These are phyloP conservation scores for Oreochromis niloticus DNA, from an alignment of 2,113 vertebrate species.

Conservation along the genomic window DNA sequence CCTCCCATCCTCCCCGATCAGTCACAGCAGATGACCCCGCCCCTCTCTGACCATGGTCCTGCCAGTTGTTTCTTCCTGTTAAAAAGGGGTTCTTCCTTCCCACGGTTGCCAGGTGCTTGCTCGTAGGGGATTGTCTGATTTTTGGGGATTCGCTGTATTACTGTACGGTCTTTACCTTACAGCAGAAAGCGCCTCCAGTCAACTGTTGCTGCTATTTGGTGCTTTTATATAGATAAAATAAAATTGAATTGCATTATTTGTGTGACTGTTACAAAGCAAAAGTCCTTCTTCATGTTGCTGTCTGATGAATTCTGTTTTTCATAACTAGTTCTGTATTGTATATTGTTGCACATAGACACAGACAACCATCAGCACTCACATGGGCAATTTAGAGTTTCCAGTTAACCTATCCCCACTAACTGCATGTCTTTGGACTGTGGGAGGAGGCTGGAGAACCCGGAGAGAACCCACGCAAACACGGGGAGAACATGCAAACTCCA, in stretches of 20 bases:
- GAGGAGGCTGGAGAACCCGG: background rate
- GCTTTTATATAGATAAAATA: background rate
- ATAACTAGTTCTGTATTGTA: background rate
- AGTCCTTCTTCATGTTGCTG: background rate
- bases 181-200: accelerated
- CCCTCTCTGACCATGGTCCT: background rate
- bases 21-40: accelerated
- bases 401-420: background rate
- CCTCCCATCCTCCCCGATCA: background rate
- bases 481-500: background rate
- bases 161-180: accelerated
- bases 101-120: background rate
- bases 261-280: background rate
- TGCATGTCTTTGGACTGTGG: background rate
- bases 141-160: background rate
- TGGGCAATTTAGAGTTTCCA: background rate
- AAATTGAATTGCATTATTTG: background rate
- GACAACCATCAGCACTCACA: background rate
- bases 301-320: background rate
- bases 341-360: background rate
- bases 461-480: background rate
- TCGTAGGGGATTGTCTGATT: background rate
- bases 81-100: background rate
- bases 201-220: accelerated
- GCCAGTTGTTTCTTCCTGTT: background rate